Evolutionary conservation across 1,140 invertebrate species (phyloP).

Genomic region (Euura lappo): DNA sequence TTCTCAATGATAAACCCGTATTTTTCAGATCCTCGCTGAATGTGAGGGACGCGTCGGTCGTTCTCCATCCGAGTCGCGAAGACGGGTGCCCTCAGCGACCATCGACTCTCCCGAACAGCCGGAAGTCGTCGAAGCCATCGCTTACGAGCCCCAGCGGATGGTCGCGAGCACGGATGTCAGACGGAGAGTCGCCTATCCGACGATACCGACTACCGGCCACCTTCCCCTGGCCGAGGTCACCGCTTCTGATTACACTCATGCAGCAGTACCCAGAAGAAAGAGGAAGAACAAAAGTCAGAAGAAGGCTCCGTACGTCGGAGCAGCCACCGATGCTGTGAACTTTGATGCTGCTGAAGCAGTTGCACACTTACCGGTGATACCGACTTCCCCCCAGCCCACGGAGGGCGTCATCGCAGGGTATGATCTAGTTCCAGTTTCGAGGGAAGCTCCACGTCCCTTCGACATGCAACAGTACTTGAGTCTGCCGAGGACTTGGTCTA

Average conservation of each 20-base stretch:
- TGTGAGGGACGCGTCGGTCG: background rate
- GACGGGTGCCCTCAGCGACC: constrained; percentile 10
- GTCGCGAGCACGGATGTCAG: constrained; percentile 3
- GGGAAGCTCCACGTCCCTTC: background rate
- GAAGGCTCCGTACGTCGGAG: background rate
- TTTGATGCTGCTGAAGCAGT: too few species aligned
- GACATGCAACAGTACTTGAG: background rate
- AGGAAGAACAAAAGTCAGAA: background rate
- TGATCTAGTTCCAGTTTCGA: background rate
- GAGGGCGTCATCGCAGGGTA: background rate
- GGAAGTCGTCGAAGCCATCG: constrained; percentile 26
- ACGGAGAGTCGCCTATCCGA: background rate
- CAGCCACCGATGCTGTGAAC: too few species aligned
- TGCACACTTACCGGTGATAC: background rate
- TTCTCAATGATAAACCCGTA: background rate
- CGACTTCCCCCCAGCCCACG: background rate
- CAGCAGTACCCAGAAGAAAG: background rate
- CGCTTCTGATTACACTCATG: background rate
- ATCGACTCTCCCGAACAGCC: constrained; percentile 8
- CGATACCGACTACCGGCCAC: background rate
- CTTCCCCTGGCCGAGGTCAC: background rate
- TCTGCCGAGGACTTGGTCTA: background rate
- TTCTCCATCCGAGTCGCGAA: constrained; percentile 21
- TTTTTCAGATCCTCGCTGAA: background rate
- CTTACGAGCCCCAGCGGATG: constrained; percentile 40